Evolutionary conservation across 2,797 vertebrate species (phyloP).

Genomic region (Anniella stebbinsi): DNA sequence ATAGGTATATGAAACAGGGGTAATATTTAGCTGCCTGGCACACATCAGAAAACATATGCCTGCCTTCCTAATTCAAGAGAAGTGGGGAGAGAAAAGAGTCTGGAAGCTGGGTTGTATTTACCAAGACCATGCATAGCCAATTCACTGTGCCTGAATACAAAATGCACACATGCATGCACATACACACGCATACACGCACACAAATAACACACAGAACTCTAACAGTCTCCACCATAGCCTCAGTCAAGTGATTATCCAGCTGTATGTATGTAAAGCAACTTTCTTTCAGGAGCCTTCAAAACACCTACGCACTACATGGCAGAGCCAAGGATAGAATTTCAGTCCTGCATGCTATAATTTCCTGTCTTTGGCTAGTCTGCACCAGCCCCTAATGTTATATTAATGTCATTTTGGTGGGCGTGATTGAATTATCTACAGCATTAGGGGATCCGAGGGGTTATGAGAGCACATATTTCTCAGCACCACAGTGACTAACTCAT

Average conservation of each 20-base stretch:
- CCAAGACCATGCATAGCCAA: neutral
- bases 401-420: slow-evolving; percentile 66
- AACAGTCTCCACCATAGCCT: slow-evolving; percentile 16
- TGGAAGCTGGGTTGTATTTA: neutral
- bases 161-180: neutral
- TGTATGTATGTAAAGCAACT: slow-evolving; percentile 48
- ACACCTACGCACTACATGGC: slow-evolving; percentile 8
- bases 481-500: slow-evolving; percentile 37
- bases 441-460: slow-evolving; percentile 48
- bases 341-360: slow-evolving; percentile 60
- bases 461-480: slow-evolving; percentile 37
- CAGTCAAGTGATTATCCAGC: slow-evolving; percentile 24
- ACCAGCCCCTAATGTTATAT: slow-evolving; percentile 59
- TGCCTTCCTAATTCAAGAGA: neutral
- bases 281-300: slow-evolving; percentile 42
- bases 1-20: neutral
- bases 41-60: neutral
- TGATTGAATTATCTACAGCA: slow-evolving; percentile 50
- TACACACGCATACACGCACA: neutral
- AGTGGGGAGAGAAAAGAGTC: no score
- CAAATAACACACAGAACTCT: slow-evolving; percentile 15
- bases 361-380: slow-evolving; percentile 62
- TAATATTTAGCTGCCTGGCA: neutral
- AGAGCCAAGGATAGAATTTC: slow-evolving; percentile 70
- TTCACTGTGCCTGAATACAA: neutral